phyloP scores from a whole-genome alignment of 2,113 vertebrate species.

The Bothrops jararaca region DNA sequence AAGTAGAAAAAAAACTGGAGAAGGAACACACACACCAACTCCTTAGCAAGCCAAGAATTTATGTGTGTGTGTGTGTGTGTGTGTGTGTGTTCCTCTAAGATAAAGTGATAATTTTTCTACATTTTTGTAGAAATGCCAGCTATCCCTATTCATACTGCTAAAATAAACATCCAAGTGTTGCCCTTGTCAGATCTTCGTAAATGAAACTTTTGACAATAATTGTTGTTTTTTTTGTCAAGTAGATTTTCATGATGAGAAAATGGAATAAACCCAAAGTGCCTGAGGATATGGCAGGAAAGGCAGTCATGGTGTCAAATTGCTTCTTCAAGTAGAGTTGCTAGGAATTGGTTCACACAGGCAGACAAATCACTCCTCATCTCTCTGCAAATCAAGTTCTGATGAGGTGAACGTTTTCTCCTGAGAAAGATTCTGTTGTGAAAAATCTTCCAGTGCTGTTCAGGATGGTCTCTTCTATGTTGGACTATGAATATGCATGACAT shows the following conservation, averaged over 20 bases:
- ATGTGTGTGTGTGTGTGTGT: no score
- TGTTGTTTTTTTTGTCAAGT: background rate
- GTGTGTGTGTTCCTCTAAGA: background rate
- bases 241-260: constrained; percentile 16
- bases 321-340: background rate
- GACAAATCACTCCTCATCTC: background rate
- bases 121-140: background rate
- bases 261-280: constrained; percentile 13
- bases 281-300: background rate
- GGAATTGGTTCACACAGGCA: background rate
- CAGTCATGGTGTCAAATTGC: background rate
- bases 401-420: background rate
- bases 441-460: background rate
- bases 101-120: background rate
- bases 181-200: background rate
- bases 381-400: background rate
- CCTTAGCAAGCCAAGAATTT: constrained; percentile 2
- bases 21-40: background rate
- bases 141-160: constrained; percentile 10
- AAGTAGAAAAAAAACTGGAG: background rate
- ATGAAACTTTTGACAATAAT: background rate
- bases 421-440: background rate
- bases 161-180: constrained; percentile 1
- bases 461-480: background rate
- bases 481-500: background rate